Conservation (phyloP, 2,888 invertebrate genomes). For the Drosophila histrio region DNA sequence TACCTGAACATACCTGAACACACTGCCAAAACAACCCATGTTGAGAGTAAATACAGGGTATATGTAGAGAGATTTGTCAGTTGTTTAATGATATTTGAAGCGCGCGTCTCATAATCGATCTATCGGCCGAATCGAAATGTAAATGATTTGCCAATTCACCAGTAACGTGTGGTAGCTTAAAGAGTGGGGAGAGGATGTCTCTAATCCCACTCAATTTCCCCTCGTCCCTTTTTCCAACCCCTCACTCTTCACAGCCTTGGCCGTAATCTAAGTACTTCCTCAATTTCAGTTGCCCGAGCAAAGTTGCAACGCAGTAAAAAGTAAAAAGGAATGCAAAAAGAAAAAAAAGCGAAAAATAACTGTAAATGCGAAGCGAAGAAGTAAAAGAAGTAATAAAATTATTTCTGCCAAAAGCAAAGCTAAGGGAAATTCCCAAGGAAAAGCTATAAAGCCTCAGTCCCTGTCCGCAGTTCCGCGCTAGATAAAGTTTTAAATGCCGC, state of each 20-base stretch:
- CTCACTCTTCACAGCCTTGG: background rate
- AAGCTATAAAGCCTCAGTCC: conserved; percentile 56
- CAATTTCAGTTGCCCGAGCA: conserved; percentile 17
- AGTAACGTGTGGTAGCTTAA: background rate
- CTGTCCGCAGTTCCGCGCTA: conserved; percentile 45
- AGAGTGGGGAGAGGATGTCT: background rate
- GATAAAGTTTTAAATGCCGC: conserved; percentile 78
- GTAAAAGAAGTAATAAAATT: conserved; percentile 79
- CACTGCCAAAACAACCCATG: background rate
- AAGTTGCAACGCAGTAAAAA: conserved; percentile 29
- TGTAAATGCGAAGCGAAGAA: conserved; percentile 33
- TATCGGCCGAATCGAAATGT: conserved; percentile 38
- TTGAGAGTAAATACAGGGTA: background rate
- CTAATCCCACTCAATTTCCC: background rate
- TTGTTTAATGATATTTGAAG: background rate
- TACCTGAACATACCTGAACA: background rate
- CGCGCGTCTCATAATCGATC: conserved; percentile 21
- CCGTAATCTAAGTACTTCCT: conserved; percentile 6
- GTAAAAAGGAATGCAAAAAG: background rate
- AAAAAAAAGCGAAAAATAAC: conserved; percentile 12
- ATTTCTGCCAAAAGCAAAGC: conserved; percentile 66
- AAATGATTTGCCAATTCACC: conserved; percentile 32
- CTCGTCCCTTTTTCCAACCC: background rate
- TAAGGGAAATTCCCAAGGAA: conserved; percentile 40
- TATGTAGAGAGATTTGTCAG: background rate